Evolutionary conservation across 2,113 vertebrate species (phyloP).

Genomic region (Enhydra lutris): DNA sequence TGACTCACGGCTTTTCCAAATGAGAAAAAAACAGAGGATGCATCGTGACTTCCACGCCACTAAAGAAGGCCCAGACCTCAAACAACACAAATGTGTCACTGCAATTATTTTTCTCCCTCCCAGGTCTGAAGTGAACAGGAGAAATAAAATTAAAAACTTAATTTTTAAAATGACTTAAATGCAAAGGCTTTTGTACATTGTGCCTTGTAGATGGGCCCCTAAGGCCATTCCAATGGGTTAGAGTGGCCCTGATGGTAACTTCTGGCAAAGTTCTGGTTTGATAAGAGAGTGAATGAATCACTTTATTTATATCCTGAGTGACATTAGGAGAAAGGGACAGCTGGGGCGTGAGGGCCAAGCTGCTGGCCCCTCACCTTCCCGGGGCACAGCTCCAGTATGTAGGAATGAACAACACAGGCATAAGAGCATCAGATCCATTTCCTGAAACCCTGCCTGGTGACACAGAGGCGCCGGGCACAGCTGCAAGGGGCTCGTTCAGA

Average conservation of each 20-base stretch:
- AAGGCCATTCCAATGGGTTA: slow-evolving; percentile 35
- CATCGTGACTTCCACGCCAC: background rate
- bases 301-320: slow-evolving; percentile 80
- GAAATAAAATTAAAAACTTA: background rate
- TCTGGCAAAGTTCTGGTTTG: slow-evolving; percentile 33
- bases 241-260: slow-evolving; percentile 31
- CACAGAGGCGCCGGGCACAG: slow-evolving; percentile 51
- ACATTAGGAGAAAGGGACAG: slow-evolving; percentile 75
- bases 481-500: slow-evolving; percentile 15
- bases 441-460: slow-evolving; percentile 61
- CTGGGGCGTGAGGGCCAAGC: slow-evolving; percentile 68
- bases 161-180: slow-evolving; percentile 1
- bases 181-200: background rate
- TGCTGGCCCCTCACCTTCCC: slow-evolving; percentile 72
- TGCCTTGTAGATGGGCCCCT: background rate
- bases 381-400: slow-evolving; percentile 58
- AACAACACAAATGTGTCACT: background rate
- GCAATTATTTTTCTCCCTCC: background rate
- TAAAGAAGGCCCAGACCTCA: background rate
- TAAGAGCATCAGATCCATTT: slow-evolving; percentile 60
- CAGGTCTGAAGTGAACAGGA: background rate
- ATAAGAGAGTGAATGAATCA: slow-evolving; percentile 62
- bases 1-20: background rate
- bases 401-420: slow-evolving; percentile 54
- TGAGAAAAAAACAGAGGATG: background rate